phyloP scores from a whole-genome alignment of 2,888 invertebrate species.

The Scelioninae gen. 2 region DNA sequence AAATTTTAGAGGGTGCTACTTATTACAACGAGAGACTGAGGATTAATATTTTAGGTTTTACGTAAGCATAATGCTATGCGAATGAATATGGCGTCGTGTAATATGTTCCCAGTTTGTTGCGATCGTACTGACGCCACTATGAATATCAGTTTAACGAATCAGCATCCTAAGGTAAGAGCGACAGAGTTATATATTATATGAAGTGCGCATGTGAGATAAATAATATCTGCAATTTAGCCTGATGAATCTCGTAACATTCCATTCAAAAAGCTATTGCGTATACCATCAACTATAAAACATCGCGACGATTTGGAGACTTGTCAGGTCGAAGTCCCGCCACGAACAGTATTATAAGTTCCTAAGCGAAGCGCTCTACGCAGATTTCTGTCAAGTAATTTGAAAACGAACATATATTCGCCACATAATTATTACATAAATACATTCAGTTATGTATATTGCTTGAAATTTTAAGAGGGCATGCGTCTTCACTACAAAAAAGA shows the following conservation, averaged over 20 bases:
- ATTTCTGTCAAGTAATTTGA: conserved; percentile 39
- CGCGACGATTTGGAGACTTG: conserved; percentile 18
- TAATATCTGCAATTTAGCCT: conserved; percentile 17
- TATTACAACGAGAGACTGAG: conserved; percentile 49
- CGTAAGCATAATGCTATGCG: not conserved
- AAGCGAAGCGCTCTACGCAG: conserved; percentile 62
- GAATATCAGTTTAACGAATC: conserved; percentile 38
- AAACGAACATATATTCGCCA: conserved; percentile 36
- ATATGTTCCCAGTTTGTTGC: conserved; percentile 4
- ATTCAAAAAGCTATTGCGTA: not conserved
- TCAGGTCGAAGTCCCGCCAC: conserved; percentile 64
- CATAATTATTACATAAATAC: conserved; percentile 45
- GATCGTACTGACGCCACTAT: conserved; percentile 19
- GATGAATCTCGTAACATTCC: conserved; percentile 40
- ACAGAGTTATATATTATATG: conserved; percentile 18
- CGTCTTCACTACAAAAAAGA: conserved; percentile 9
- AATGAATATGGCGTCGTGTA: conserved; percentile 3
- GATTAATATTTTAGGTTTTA: conserved; percentile 29
- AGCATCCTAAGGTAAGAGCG: conserved; percentile 32
- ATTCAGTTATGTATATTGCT: conserved; percentile 46
- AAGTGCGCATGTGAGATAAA: conserved; percentile 15
- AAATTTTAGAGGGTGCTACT: conserved; percentile 33
- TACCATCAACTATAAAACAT: not conserved
- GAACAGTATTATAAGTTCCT: conserved; percentile 74
- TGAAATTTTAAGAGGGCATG: conserved; percentile 38